These are phyloP conservation scores for Sebastes wilsoni DNA, from an alignment of 2,797 vertebrate genomes.

Conservation along the genomic window DNA sequence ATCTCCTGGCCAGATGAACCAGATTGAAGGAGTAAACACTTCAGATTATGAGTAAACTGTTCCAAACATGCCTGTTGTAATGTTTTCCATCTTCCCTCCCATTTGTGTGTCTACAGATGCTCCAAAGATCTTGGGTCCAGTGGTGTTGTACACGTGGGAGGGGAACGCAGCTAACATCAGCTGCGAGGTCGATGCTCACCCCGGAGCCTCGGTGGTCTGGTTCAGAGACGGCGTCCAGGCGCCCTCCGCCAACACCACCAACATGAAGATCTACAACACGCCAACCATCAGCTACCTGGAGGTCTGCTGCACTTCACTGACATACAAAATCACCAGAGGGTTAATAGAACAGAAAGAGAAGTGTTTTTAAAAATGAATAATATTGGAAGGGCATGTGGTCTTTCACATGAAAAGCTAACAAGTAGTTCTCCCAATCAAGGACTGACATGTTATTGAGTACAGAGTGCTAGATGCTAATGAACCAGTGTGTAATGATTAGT, in stretches of 20 bases:
- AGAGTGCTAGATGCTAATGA: not conserved
- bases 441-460: not conserved
- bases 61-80: not conserved
- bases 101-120: constrained; percentile 82
- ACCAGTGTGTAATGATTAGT: not conserved
- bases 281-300: constrained; percentile 89
- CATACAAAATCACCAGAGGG: not conserved
- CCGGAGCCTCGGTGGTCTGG: constrained; percentile 90
- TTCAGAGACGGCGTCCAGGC: constrained; percentile 91
- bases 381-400: not conserved
- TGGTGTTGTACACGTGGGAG: constrained; percentile 94
- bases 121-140: constrained; percentile 90
- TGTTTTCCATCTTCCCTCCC: not conserved
- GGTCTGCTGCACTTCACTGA: constrained; percentile 75
- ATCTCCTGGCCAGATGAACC: not conserved
- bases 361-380: not conserved
- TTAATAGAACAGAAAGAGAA: not conserved
- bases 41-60: not conserved
- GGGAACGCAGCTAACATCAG: constrained; percentile 96
- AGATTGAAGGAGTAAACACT: not conserved
- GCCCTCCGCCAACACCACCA: constrained; percentile 90
- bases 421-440: not conserved
- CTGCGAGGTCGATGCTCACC: constrained; percentile 94
- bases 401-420: not conserved
- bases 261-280: constrained; percentile 91